A percentile compares a stretch with the other conserved stretches of the same genome.
Evolutionary conservation across 2,113 vertebrate species (phyloP).

Genomic region (Mesembrinibis cayennensis): DNA sequence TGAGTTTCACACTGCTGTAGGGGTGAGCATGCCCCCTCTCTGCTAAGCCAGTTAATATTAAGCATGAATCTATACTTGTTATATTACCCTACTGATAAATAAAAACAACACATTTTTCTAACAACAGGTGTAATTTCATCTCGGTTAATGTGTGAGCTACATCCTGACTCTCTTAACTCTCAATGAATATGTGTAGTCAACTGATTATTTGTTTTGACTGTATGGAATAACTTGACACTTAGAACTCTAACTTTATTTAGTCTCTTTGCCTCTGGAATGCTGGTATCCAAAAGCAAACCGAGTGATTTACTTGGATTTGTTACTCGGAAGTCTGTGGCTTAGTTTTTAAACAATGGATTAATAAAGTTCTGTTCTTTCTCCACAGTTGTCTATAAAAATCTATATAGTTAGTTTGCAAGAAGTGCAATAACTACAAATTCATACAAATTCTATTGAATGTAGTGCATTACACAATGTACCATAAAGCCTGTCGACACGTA

Average conservation of each 20-base stretch:
- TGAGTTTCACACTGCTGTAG: not conserved
- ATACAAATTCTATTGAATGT: not conserved
- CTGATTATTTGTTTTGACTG: not conserved
- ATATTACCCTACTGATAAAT: not conserved
- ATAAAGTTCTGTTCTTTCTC: not conserved
- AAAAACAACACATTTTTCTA: not conserved
- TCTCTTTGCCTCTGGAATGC: not conserved
- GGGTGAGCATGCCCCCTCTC: not conserved
- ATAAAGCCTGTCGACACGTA: not conserved
- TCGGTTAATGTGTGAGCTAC: not conserved
- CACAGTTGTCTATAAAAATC: not conserved
- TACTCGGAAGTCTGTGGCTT: not conserved
- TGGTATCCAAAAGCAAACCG: not conserved
- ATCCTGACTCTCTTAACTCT: not conserved
- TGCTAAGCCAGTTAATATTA: not conserved
- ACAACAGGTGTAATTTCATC: not conserved
- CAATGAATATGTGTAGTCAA: not conserved
- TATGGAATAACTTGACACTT: not conserved
- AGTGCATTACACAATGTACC: not conserved
- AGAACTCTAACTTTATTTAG: not conserved
- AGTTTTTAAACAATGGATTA: not conserved
- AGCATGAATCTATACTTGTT: not conserved
- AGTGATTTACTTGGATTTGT: not conserved
- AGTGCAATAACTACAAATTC: not conserved
- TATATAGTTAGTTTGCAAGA: not conserved